Evolutionary conservation across 2,888 invertebrate genomes (phyloP).

Genomic region (Pristionchus mayeri): DNA sequence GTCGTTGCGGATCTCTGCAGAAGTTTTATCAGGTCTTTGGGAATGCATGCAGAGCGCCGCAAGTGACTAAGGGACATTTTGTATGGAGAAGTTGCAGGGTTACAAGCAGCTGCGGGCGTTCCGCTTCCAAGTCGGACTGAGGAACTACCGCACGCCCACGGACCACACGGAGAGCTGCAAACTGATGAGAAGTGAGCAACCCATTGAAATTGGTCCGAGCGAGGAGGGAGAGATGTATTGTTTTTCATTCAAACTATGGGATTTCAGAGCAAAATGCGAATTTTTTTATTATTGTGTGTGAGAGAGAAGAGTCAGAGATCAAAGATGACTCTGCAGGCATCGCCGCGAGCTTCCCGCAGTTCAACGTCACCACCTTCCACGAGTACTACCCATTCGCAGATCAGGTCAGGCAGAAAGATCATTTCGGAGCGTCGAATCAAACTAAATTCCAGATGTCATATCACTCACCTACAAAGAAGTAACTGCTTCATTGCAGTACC

Average conservation of each 20-base stretch:
- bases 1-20: neutral
- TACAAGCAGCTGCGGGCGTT: conserved; percentile 67
- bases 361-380: conserved; percentile 93
- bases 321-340: conserved; percentile 39
- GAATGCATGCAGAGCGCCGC: no score
- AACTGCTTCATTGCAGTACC: conserved; percentile 61
- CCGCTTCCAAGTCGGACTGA: conserved; percentile 74
- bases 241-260: neutral
- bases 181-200: conserved; percentile 64
- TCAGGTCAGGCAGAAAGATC: conserved; percentile 63
- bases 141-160: conserved; percentile 73
- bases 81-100: no score
- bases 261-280: neutral
- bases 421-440: neutral
- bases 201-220: neutral
- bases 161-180: conserved; percentile 77
- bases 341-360: conserved; percentile 59
- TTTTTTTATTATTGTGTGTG: neutral
- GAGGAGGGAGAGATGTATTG: no score
- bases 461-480: neutral
- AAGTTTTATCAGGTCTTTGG: neutral
- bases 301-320: neutral
- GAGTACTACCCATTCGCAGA: conserved; percentile 97
- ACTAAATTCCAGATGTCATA: neutral
- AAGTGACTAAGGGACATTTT: no score